A percentile compares a stretch with the other conserved stretches of the same genome.
These are phyloP conservation scores for Cygnus atratus DNA, from an alignment of 2,113 vertebrate species.

Conservation along the genomic window DNA sequence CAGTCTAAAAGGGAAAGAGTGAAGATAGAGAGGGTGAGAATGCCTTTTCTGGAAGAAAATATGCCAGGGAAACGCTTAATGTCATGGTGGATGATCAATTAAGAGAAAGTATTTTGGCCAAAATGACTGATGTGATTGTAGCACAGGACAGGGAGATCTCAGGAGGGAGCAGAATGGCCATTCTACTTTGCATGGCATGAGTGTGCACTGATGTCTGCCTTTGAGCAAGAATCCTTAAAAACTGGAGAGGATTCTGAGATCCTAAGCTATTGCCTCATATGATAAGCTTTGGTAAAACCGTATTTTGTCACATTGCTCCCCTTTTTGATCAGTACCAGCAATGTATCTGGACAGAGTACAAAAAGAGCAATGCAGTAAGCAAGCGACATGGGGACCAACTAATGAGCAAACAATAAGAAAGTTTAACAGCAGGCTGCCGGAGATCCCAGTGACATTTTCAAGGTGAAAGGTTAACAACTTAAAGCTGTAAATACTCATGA, in stretches of 20 bases:
- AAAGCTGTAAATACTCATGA: neutral
- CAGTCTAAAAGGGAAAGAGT: neutral
- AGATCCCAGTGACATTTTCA: neutral
- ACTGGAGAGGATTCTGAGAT: neutral
- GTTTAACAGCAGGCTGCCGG: neutral
- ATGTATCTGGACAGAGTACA: neutral
- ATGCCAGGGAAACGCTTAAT: neutral
- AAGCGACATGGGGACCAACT: neutral
- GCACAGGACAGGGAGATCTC: neutral
- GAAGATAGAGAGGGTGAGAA: neutral
- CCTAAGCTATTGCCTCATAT: neutral
- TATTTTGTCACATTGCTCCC: neutral
- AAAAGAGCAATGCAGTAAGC: neutral
- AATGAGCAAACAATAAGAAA: neutral
- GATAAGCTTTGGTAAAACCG: neutral
- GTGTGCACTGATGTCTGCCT: neutral
- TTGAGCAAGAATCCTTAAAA: neutral
- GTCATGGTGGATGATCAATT: neutral
- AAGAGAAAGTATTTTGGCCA: neutral
- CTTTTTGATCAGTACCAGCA: neutral
- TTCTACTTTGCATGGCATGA: neutral
- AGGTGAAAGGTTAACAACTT: conserved; percentile 4
- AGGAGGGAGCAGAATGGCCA: neutral
- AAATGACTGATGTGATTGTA: neutral
- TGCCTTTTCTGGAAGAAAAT: neutral